Base-by-base conservation (phyloP, 2,888 invertebrate species). In the Andrena bicolor region DNA sequence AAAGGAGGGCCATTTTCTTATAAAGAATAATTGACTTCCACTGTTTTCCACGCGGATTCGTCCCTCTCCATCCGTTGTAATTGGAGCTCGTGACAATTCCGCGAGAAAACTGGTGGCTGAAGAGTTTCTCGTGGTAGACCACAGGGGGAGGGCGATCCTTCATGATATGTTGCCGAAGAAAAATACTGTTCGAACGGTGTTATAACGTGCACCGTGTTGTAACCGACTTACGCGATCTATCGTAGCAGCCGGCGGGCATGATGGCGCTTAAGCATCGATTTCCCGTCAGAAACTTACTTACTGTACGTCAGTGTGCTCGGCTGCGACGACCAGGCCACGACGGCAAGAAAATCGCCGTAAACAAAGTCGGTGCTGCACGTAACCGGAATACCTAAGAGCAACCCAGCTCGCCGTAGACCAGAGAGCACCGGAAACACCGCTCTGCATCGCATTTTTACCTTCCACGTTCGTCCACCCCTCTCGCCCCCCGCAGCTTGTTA, bases 251-350 rank as follows among this genome's bases (percentile, higher is more conserved):
- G 86, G 82, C 82, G 87, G 83, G 80, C 86, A 81, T 85, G 83
- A 85, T 85, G 88, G 88, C 88, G 88, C 88, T 89, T 82, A 85
- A 81, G 79, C 88, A 90, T 90, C 89, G 90, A 90, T 90, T 90
- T 90, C 72, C 90, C 87, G 90, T 90, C 89, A 85, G 89, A 84
- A 90, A 90, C 88, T 90, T 88, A 84, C 88, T 87, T 88, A 87
- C 83, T 81, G 83, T 86, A 87, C 85, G 85, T 89, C 83, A 81
- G 76, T 82, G 87, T 86, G 77, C 84, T 79, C 85, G 79, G 76
- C 80, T 72, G 74, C 83, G 81, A 88, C 77, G 80, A 82, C 82
- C 65, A 73, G 66, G 81, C 69, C 66, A 66, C 41, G 16, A 35
- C n/a, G 49, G 65, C 72, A 80, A 84, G 86, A 84, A 88, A 85